Base-by-base conservation (phyloP, 2,113 vertebrate species). In the Mystacornis crossleyi region DNA sequence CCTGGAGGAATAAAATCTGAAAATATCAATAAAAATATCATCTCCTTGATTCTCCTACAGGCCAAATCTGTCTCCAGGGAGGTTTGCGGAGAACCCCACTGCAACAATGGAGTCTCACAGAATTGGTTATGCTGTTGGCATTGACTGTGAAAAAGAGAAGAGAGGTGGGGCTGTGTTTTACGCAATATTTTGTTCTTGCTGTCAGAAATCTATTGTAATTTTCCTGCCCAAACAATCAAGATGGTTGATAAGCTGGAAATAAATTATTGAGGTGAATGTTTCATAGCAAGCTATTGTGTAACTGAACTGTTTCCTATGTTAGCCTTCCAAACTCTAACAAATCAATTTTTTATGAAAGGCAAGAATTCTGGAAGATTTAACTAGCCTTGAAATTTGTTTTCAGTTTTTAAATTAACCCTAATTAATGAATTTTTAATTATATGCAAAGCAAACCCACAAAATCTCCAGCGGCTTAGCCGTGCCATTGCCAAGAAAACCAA, bases 391-490 rank as follows among this genome's bases (percentile, higher is more conserved):
- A 87, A 95, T 92, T 86, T 93, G 45, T 88, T 91, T 82, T 87
- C 74, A 33, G 77, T 94, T 94, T 93, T 89, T 79, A 54, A 81
- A 94, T 83, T 73, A 96, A 81, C 86, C 48, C 71, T 93, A 94
- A 94, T 96, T 96, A 94, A 96, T 96, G 38, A 94, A 45, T 81
- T 80, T 83, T 94, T 94, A 93, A 96, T 96, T 89, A 86, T 8
- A 75, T 87, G 60, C 57, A 79, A 86, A 89, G 34, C 45, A 86
- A 88, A 87, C 21, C 36, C 42, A 96, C 42, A 78, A 92, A 96
- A 78, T 66, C 48, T 94, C 75, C 33, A 64, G 89, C 51, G 60
- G 89, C 86, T 97, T 90, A 84, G 55, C 86, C 75, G 36, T 93
- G 86, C 72, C 57, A 86, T 90, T 91, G 90, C 93, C 57, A 81